A percentile compares a stretch with the other conserved stretches of the same genome.
These are phyloP conservation scores for Battus philenor DNA, from an alignment of 1,140 invertebrate species.

Conservation along the genomic window DNA sequence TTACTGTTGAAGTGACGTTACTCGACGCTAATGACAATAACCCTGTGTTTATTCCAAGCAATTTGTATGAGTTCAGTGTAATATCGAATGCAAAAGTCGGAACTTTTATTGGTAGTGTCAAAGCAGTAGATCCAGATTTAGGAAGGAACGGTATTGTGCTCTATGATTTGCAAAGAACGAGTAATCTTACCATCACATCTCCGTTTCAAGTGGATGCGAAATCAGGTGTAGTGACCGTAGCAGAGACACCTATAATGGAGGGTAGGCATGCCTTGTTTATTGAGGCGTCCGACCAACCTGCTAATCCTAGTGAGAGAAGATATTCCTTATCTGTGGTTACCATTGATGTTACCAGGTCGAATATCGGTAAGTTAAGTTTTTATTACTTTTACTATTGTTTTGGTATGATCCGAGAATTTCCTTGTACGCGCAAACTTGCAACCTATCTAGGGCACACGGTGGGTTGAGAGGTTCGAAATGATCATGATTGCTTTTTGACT, in stretches of 20 bases:
- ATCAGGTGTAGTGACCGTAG: constrained; percentile 83
- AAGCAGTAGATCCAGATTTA: constrained; percentile 88
- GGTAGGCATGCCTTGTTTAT: constrained; percentile 87
- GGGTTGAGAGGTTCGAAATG: no score
- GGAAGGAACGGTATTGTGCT: constrained; percentile 87
- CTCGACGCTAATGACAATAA: constrained; percentile 93
- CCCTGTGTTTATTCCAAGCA: constrained; percentile 87
- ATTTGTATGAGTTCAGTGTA: constrained; percentile 86
- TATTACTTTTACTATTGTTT: background rate
- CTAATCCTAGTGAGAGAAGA: constrained; percentile 87
- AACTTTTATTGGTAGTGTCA: constrained; percentile 83
- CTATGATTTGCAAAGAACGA: constrained; percentile 85
- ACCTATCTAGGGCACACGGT: no score
- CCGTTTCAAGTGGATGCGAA: constrained; percentile 84
- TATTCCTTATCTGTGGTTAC: constrained; percentile 90
- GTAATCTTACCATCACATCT: constrained; percentile 79
- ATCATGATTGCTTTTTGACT: no score
- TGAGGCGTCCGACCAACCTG: constrained; percentile 87
- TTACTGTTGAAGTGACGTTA: constrained; percentile 87
- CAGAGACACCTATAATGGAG: constrained; percentile 79
- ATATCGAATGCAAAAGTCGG: constrained; percentile 81
- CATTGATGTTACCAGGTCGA: constrained; percentile 79
- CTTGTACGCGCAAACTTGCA: background rate
- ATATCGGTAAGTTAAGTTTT: constrained; percentile 65
- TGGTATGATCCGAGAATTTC: background rate